phyloP scores from a whole-genome alignment of 2,888 invertebrate genomes.

The Trachelus tabidus region DNA sequence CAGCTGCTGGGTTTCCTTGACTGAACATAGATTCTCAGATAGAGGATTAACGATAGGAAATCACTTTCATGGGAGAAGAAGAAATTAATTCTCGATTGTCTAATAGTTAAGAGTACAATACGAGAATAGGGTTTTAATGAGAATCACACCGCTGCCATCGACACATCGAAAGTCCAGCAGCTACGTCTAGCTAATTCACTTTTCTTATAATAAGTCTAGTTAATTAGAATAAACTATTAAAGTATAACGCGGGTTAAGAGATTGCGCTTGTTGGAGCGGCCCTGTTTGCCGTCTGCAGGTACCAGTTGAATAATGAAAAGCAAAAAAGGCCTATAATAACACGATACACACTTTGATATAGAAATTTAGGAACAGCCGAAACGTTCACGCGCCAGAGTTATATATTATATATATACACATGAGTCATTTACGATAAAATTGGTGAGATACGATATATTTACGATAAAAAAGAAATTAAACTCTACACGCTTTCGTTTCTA shows the following conservation, averaged over 20 bases:
- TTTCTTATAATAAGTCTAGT: constrained; percentile 20
- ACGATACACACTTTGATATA: neutral
- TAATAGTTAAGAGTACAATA: neutral
- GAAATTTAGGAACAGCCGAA: neutral
- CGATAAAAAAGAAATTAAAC: neutral
- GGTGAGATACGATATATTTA: neutral
- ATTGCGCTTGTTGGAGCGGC: constrained; percentile 13
- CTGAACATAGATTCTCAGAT: constrained; percentile 11
- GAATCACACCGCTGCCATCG: neutral
- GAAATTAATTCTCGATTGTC: neutral
- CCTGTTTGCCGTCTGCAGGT: neutral
- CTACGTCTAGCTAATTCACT: constrained; percentile 27
- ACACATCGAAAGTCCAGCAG: constrained; percentile 18
- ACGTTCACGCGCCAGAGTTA: neutral
- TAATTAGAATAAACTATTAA: constrained; percentile 24
- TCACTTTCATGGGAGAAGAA: neutral
- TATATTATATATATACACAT: neutral
- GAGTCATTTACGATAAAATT: neutral
- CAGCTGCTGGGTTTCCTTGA: constrained; percentile 19
- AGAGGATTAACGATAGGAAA: neutral
- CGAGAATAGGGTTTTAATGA: neutral
- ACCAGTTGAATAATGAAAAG: neutral
- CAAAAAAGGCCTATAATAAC: neutral
- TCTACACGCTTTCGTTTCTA: neutral
- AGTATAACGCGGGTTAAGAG: constrained; percentile 15